Base-by-base conservation (phyloP, 2,113 vertebrate species). In the Okapia johnstoni region DNA sequence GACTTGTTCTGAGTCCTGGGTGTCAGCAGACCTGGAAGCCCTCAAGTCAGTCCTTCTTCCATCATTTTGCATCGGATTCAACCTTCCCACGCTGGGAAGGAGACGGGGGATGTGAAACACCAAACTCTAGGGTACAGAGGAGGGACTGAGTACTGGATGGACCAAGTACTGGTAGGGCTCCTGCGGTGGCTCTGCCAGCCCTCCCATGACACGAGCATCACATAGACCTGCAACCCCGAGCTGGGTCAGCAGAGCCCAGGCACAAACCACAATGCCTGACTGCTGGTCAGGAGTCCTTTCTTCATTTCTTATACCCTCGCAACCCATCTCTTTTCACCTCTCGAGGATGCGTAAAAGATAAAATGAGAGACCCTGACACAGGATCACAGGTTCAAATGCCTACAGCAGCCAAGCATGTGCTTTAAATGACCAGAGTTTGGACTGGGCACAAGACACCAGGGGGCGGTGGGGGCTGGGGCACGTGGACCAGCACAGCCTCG, bases 401-500 rank as follows among this genome's bases (percentile, higher is more conserved):
- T 5, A 19, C 52, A 61, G 83, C 17, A 28, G 46, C 84, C 58
- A 25, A 26, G 46, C 25, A 0, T 12, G 50, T 6, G 28, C 52
- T 28, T 33, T 46, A 46, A 66, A 61, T 9, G 4, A 30, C 77
- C 43, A 10, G 26, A 92, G 30, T 80, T 6, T 3, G 36, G 19
- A 13, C 15, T 6, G 5, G 11, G 12, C 3, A 7, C 25, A 4
- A 25, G 57, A 14, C 0, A 0, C 11, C 70, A 50, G 52, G 2
- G 58, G 7, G 1, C 0, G 10, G 25, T 19, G 9, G 33, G 76
- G 26, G 58, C 55, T 26, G 86, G 9, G 25, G 61, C 33, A 5
- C 1, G 0, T 0, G 9, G 66, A 26, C 21, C 23, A 43, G 30
- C 4, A 58, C 19, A 54, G 28, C 36, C 6, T 28, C 2, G 0